Conservation (phyloP, 2,888 invertebrate genomes). For the Harpagoxenus sublaevis region DNA sequence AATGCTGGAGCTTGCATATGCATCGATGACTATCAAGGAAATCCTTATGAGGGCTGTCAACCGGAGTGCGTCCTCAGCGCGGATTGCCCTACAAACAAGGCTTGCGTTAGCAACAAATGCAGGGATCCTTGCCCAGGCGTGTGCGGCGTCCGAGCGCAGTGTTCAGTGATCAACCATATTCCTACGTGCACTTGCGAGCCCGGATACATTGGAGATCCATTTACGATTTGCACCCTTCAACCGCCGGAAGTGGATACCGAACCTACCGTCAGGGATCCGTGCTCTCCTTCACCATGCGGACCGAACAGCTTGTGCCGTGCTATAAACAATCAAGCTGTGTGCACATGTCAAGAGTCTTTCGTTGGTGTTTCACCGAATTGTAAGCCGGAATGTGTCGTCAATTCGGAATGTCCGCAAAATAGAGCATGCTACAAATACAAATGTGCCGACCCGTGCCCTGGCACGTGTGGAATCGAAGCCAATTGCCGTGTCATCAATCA, state of each 20-base stretch:
- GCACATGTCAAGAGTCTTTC: slow-evolving; percentile 92
- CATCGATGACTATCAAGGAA: slow-evolving; percentile 93
- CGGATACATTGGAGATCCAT: slow-evolving; percentile 92
- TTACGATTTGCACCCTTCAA: slow-evolving; percentile 86
- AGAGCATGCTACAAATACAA: slow-evolving; percentile 94
- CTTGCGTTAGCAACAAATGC: slow-evolving; percentile 94
- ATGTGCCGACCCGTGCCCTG: slow-evolving; percentile 94
- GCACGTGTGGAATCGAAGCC: slow-evolving; percentile 93
- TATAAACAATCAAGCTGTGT: slow-evolving; percentile 91
- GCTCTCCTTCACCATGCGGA: slow-evolving; percentile 93
- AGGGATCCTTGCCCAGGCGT: slow-evolving; percentile 95
- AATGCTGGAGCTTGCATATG: slow-evolving; percentile 94
- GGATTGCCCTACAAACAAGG: slow-evolving; percentile 93
- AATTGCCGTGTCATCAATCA: slow-evolving; percentile 93
- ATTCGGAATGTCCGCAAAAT: slow-evolving; percentile 93
- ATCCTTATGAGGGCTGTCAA: slow-evolving; percentile 94
- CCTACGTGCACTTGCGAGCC: slow-evolving; percentile 94
- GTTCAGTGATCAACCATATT: slow-evolving; percentile 94
- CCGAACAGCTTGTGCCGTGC: slow-evolving; percentile 93
- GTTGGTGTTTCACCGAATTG: slow-evolving; percentile 94
- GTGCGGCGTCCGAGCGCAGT: slow-evolving; percentile 94
- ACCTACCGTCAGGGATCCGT: slow-evolving; percentile 87
- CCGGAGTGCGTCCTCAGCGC: slow-evolving; percentile 95
- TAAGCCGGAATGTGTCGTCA: slow-evolving; percentile 94
- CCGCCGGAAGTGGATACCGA: slow-evolving; percentile 74